Evolutionary conservation across 2,113 vertebrate species (phyloP).

Genomic region (Trichomycterus rosablanca): DNA sequence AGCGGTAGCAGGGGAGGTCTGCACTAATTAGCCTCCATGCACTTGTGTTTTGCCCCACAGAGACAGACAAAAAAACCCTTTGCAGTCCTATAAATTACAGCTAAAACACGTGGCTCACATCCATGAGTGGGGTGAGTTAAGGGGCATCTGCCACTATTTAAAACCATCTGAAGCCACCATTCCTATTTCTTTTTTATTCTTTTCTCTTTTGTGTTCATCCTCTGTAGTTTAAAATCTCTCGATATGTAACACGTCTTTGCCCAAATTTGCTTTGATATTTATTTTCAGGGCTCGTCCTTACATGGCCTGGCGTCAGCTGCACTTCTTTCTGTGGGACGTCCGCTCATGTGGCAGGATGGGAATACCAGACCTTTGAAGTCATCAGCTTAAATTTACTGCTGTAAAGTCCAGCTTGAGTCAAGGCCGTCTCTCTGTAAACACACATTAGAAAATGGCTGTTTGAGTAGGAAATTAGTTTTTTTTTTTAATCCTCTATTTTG

Average conservation of each 20-base stretch:
- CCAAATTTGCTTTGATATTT: constrained; percentile 27
- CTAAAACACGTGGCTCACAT: constrained; percentile 6
- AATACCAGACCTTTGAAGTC: constrained; percentile 40
- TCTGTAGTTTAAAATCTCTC: background rate
- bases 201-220: background rate
- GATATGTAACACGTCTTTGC: constrained; percentile 4
- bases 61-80: constrained; percentile 22
- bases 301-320: constrained; percentile 29
- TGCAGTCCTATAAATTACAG: background rate
- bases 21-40: background rate
- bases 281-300: constrained; percentile 33
- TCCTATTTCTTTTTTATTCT: background rate
- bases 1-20: background rate
- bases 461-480: no score
- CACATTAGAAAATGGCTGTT: no score
- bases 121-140: background rate
- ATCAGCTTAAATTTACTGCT: constrained; percentile 25
- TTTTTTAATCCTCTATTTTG: no score
- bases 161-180: constrained; percentile 4
- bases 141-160: background rate
- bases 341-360: constrained; percentile 25
- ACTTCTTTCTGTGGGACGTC: constrained; percentile 21
- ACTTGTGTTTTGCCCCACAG: background rate
- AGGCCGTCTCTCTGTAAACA: no score
- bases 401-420: background rate